Percentiles rank a stretch among this genome's conserved stretches.
phyloP scores from a whole-genome alignment of 2,113 vertebrate genomes.

The Oreochromis spilurus region DNA sequence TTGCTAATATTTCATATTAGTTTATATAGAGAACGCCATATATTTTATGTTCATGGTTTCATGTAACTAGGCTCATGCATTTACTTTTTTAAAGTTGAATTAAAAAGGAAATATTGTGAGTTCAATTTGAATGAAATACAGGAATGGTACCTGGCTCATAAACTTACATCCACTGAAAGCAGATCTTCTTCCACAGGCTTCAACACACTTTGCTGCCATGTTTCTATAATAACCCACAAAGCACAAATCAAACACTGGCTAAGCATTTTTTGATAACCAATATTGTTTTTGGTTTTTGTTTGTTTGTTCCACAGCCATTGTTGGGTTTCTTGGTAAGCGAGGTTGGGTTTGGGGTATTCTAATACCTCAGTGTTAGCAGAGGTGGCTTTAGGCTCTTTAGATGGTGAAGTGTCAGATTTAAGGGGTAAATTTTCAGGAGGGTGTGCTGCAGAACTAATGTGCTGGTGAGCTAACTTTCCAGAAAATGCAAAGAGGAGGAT shows the following conservation, averaged over 20 bases:
- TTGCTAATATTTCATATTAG: neutral
- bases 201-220: neutral
- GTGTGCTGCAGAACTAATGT: neutral
- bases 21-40: neutral
- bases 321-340: neutral
- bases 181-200: neutral
- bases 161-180: neutral
- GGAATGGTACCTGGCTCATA: neutral
- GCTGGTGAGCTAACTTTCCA: slow-evolving; percentile 7
- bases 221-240: neutral
- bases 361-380: neutral
- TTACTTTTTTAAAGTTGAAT: neutral
- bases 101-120: neutral
- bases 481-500: neutral
- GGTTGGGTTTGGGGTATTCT: neutral
- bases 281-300: neutral
- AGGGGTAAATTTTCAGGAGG: neutral
- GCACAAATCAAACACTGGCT: neutral
- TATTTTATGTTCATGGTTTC: neutral
- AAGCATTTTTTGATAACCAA: neutral
- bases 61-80: neutral
- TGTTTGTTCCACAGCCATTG: neutral
- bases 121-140: neutral
- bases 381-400: neutral
- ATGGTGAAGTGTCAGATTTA: neutral